A percentile compares a stretch with the other conserved stretches of the same genome.
These are phyloP conservation scores for Ferrisia virgata DNA, from an alignment of 2,888 invertebrate species.

Conservation along the genomic window DNA sequence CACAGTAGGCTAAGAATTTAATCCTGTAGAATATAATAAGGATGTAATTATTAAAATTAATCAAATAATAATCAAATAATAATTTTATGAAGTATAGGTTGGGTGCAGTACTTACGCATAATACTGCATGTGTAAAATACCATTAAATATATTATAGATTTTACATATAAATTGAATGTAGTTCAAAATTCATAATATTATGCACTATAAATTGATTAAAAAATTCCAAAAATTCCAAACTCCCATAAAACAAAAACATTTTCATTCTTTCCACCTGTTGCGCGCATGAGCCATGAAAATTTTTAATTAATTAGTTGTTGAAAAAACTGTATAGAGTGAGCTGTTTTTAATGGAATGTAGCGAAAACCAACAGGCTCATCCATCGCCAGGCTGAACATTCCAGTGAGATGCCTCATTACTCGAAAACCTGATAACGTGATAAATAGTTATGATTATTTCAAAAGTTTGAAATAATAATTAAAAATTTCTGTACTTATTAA, in stretches of 20 bases:
- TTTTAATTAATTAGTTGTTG: background rate
- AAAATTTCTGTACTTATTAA: background rate
- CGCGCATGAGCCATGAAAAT: background rate
- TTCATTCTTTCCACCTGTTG: background rate
- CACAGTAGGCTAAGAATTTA: background rate
- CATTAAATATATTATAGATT: background rate
- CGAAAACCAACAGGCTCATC: too few species aligned
- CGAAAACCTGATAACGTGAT: background rate
- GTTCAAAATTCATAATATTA: background rate
- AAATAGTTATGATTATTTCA: background rate
- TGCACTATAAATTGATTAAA: background rate
- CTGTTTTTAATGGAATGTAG: background rate
- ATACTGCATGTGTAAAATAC: background rate
- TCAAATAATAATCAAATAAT: background rate
- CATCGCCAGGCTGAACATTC: background rate
- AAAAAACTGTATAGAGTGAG: background rate
- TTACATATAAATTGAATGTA: background rate
- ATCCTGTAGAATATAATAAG: background rate
- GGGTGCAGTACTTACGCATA: background rate
- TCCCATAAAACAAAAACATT: background rate
- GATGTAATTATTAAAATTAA: background rate
- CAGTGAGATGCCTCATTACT: background rate
- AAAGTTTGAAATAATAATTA: too few species aligned
- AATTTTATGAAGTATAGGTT: background rate
- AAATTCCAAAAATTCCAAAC: constrained; percentile 21